Evolutionary conservation across 2,113 vertebrate species (phyloP).

Genomic region (Pterocles burchelli): DNA sequence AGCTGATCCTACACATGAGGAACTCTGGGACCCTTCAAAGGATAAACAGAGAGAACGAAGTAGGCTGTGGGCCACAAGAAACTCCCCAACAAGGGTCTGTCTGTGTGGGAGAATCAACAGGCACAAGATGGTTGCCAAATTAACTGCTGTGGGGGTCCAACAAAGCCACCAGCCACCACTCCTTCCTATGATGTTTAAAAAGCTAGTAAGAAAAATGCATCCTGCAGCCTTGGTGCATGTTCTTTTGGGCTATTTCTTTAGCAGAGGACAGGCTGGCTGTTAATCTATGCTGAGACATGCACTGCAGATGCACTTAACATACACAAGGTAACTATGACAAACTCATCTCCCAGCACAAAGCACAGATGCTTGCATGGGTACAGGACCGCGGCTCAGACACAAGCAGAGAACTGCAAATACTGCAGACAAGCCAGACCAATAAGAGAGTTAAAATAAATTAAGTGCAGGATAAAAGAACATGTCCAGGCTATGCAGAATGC

Average conservation of each 20-base stretch:
- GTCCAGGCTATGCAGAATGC: not conserved
- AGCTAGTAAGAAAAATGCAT: not conserved
- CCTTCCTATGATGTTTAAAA: not conserved
- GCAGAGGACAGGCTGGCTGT: not conserved
- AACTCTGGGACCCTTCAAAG: not conserved
- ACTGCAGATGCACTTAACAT: not conserved
- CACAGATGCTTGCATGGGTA: not conserved
- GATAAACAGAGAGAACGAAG: not conserved
- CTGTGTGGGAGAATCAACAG: not conserved
- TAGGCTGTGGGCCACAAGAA: not conserved
- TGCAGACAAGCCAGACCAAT: not conserved
- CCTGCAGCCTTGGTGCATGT: fast-evolving
- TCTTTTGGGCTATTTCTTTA: not conserved
- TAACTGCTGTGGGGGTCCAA: not conserved
- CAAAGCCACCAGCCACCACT: not conserved
- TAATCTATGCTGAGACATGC: not conserved
- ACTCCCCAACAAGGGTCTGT: not conserved
- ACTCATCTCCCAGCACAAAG: not conserved
- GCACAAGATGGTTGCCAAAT: not conserved
- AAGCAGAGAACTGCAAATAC: not conserved
- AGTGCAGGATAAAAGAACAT: not conserved
- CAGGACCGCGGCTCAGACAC: not conserved
- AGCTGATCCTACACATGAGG: not conserved
- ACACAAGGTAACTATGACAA: not conserved
- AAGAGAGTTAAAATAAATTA: not conserved